Conservation (phyloP, 92 coral and sea anemone genomes). For the Plumapathes pennacea region DNA sequence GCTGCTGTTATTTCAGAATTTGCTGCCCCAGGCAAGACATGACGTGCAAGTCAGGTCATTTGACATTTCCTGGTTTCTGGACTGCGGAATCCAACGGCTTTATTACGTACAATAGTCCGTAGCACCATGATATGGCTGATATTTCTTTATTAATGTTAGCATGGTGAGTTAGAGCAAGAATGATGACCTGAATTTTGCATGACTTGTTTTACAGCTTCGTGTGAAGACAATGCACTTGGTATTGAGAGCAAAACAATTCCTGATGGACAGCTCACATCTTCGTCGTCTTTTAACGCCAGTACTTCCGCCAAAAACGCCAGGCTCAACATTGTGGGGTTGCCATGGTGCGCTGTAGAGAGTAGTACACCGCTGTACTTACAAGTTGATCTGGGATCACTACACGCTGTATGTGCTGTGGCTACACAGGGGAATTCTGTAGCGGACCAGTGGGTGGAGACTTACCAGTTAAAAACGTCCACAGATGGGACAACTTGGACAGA, state of each 20-base stretch:
- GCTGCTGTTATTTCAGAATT: too few relatives aligned
- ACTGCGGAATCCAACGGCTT: too few relatives aligned
- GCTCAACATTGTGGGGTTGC: constrained; percentile 1
- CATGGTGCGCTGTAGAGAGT: constrained; percentile 23
- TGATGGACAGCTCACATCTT: constrained; percentile 6
- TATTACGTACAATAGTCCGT: too few relatives aligned
- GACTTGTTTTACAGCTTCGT: background rate
- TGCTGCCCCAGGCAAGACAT: too few relatives aligned
- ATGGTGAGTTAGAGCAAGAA: too few relatives aligned
- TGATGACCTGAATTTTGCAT: too few relatives aligned
- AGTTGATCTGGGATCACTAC: constrained; percentile 14
- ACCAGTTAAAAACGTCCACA: constrained; percentile 13
- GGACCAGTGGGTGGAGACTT: constrained; percentile 42
- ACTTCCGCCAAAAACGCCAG: constrained; percentile 2
- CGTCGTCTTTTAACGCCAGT: constrained; percentile 1
- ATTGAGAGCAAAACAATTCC: constrained; percentile 6
- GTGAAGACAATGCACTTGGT: constrained; percentile 3
- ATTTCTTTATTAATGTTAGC: too few relatives aligned
- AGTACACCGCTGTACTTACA: constrained; percentile 22
- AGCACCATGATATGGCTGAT: too few relatives aligned
- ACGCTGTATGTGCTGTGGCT: constrained; percentile 36
- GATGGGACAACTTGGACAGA: constrained; percentile 30
- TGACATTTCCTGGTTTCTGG: too few relatives aligned
- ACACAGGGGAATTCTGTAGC: constrained; percentile 25
- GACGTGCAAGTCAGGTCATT: too few relatives aligned